Base-by-base conservation (phyloP, 2,113 vertebrate species). In the Ginglymostoma cirratum region DNA sequence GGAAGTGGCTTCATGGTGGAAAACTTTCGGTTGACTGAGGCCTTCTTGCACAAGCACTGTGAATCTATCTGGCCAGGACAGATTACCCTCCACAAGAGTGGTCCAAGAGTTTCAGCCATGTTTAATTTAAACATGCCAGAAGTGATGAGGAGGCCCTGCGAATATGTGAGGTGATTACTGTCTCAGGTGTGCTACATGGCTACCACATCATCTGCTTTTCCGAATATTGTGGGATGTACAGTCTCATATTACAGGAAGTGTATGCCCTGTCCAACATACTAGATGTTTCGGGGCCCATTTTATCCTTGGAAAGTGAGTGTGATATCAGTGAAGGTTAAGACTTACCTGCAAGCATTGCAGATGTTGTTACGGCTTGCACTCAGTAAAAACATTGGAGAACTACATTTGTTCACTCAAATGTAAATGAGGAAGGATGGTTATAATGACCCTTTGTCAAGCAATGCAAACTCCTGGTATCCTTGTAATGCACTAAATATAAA, bases 401-500 rank as follows among this genome's bases (percentile, higher is more conserved):
- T 93, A 93, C n/a, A 23, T 19, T 38, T 66, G 6, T 21, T 83
- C 38, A 21, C n/a, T 93, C 61, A 93, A 93, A 93, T 93, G 55
- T n/a, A 93, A n/a, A 2, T 10, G 30, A 8, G 19, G 65, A 21
- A 93, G 89, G 65, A 67, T 38, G 5, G 19, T 67, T 21, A 93
- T 21, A 66, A 21, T 6, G 5, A n/a, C n/a, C 5, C n/a, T 21
- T 38, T 38, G 24, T 14, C 52, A n/a, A 92, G 52, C 34, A 34
- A n/a, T 65, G 3, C 30, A 15, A 92, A 55, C 55, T 92, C 55
- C 65, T 92, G 38, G 65, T 38, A 93, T 34, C 15, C 89, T 38
- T 38, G 89, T 66, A 93, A 92, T 66, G 61, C 89, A 65, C 66
- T 92, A 92, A 93, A 93, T 61, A 83, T 83, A 93, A 93, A 61